Base-by-base conservation (phyloP, 2,113 vertebrate species). In the Neotoma lepida region DNA sequence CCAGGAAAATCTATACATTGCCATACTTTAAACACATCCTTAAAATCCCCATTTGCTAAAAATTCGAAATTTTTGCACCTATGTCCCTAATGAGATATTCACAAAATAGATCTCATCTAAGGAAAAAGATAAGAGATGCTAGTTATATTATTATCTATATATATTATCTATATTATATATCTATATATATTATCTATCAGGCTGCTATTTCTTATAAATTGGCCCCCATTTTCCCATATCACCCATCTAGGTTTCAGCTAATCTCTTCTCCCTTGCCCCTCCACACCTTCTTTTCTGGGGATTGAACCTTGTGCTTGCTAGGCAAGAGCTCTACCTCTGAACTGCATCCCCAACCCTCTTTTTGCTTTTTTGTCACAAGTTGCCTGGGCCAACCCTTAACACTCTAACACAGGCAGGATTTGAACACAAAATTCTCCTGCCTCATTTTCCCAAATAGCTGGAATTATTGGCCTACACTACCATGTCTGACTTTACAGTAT, bases 51-150 rank as follows among this genome's bases (percentile, higher is more conserved):
- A 78, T 95, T 86, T 95, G 56, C 74, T 71, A 0, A 92, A 86
- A 81, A 93, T 94, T 93, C 54, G 86, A 33, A 96, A 73, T 86
- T 85, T 86, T 28, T 96, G 28, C 14, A n/a, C 74, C 33, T 86
- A 20, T 85, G 28, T 94, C 49, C 66, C 54, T 86, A 81, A 89
- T 81, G 80, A 90, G 89, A 91, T 89, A 86, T 41, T 24, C 51
- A 4, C 49, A 90, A 96, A 63, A 30, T 80, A 61, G 8, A 76
- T 91, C n/a, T 95, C 85, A 89, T 94, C 28, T 86, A 87, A 76
- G 33, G 84, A 88, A 93, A 63, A 44, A 18, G 24, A n/a, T 46
- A 73, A 85, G 28, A 89, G 30, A 86, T 12, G 39, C 70, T 15
- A 5, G 17, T 73, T 76, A 12, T 39, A 44, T n/a, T n/a, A 18